Conservation (phyloP, 23 tunicate species). For the Phallusia fumigata region DNA sequence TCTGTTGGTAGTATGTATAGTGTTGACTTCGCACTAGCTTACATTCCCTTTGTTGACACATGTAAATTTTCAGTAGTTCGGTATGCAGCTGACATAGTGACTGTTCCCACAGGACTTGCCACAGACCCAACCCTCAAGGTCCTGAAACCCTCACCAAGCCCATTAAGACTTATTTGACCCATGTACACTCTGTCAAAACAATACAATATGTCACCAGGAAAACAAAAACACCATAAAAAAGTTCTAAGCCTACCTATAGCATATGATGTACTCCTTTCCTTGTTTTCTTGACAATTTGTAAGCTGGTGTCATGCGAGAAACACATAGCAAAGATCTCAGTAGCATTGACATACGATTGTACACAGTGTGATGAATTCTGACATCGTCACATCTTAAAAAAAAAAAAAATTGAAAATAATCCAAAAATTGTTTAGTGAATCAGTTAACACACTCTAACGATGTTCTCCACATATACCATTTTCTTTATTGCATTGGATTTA, state of each 20-base stretch:
- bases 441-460: too few species aligned
- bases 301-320: constrained; percentile 84
- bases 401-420: too few species aligned
- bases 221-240: too few species aligned
- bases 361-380: constrained; percentile 42
- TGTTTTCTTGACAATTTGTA: constrained; percentile 84
- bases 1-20: background rate
- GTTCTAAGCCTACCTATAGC: constrained; percentile 47
- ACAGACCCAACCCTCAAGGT: constrained; percentile 63
- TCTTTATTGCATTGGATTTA: too few species aligned
- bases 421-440: too few species aligned
- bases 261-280: constrained; percentile 61
- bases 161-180: constrained; percentile 58
- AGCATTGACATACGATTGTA: constrained; percentile 63
- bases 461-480: too few species aligned
- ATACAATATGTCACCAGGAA: background rate
- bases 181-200: constrained; percentile 48
- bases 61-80: constrained; percentile 62
- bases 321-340: constrained; percentile 75
- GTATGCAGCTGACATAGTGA: constrained; percentile 71
- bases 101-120: constrained; percentile 66
- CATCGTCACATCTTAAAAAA: constrained; percentile 49
- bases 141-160: constrained; percentile 75
- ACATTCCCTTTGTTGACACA: constrained; percentile 70
- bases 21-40: background rate